Evolutionary conservation across 2,797 vertebrate species (phyloP).

Genomic region (Anisognathus igniventris): DNA sequence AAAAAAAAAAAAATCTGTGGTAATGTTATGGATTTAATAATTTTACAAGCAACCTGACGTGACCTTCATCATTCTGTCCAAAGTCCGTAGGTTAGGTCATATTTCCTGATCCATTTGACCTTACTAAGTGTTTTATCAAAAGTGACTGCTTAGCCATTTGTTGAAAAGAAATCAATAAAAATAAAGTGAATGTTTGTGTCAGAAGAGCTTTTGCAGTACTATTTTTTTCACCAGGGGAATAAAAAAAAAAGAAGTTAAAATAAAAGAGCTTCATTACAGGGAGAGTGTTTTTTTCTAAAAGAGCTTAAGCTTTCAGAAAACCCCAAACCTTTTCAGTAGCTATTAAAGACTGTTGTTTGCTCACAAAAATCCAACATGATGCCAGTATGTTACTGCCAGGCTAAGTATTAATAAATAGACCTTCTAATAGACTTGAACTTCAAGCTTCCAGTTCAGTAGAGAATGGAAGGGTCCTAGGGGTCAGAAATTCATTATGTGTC

Average conservation of each 20-base stretch:
- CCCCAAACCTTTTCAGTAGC: not conserved
- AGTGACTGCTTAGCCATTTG: not conserved
- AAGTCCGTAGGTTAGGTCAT: not conserved
- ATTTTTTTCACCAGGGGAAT: not conserved
- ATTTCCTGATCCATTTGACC: conserved; percentile 27
- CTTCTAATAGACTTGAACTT: not conserved
- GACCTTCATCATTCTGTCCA: not conserved
- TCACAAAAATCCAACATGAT: not conserved
- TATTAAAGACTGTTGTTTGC: not conserved
- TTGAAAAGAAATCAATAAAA: conserved; percentile 58
- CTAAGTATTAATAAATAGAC: not conserved
- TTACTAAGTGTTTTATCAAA: conserved; percentile 16
- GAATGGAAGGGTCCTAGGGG: not conserved
- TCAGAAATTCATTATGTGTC: not conserved
- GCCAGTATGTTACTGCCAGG: not conserved
- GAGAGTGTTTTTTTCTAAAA: not conserved
- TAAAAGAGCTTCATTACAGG: not conserved
- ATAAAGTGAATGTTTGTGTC: not conserved
- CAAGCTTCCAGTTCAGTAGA: not conserved
- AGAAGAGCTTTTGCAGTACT: not conserved
- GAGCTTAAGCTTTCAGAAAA: not conserved
- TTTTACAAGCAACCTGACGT: not conserved
- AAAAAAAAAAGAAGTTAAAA: not conserved
- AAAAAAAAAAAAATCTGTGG: not conserved
- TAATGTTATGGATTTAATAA: not conserved